Evolutionary conservation across 2,113 vertebrate species (phyloP).

Genomic region (Lethenteron reissneri): DNA sequence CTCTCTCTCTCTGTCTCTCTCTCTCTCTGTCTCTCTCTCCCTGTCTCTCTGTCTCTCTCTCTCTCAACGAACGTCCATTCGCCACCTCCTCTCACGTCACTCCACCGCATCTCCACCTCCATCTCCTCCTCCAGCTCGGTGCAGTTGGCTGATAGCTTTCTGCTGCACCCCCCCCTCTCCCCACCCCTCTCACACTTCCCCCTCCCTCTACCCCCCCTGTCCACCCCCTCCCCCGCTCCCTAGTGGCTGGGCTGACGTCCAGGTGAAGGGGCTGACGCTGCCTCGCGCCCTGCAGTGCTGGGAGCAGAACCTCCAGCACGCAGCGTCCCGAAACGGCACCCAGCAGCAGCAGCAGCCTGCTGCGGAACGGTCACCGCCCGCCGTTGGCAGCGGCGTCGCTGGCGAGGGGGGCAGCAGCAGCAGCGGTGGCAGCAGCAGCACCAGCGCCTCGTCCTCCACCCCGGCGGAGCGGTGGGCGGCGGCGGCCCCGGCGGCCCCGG

Average conservation of each 20-base stretch:
- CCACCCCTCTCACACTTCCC: constrained; percentile 1
- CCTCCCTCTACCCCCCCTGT: no score
- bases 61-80: no score
- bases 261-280: constrained; percentile 32
- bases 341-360: constrained; percentile 10
- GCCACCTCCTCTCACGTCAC: no score
- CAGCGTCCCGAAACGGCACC: constrained; percentile 12
- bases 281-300: constrained; percentile 40
- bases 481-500: neutral
- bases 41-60: no score
- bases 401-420: neutral
- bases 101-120: no score
- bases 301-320: constrained; percentile 37
- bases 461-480: constrained; percentile 19
- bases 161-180: constrained; percentile 20
- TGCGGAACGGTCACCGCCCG: no score
- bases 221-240: neutral
- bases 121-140: no score
- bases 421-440: neutral
- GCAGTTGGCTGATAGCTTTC: constrained; percentile 4
- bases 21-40: no score
- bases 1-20: no score
- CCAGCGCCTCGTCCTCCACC: constrained; percentile 21
- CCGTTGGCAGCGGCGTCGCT: no score
- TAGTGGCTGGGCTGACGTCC: constrained; percentile 40